phyloP scores from a whole-genome alignment of 2,113 vertebrate species.

The Plotosus lineatus region DNA sequence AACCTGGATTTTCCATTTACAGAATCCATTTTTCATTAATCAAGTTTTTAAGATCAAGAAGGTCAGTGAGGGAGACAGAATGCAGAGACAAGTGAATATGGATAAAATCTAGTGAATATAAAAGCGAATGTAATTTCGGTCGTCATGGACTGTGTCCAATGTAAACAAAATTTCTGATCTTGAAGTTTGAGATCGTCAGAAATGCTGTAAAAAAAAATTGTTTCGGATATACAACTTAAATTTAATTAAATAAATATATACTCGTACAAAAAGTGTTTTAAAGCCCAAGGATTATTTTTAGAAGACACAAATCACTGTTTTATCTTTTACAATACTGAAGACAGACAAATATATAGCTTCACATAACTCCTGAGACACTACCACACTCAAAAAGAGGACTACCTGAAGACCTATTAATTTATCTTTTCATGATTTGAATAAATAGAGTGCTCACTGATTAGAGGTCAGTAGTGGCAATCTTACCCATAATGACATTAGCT shows the following conservation, averaged over 20 bases:
- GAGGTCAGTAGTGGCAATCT: conserved; percentile 64
- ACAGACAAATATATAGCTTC: conserved; percentile 3
- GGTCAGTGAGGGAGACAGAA: too few species aligned
- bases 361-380: conserved; percentile 19
- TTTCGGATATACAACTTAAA: neutral
- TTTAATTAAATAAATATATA: neutral
- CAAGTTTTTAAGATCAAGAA: neutral
- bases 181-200: too few species aligned
- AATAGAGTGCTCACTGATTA: conserved; percentile 67
- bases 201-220: neutral
- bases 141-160: neutral
- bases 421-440: conserved; percentile 62
- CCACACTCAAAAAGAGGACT: conserved; percentile 18
- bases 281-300: neutral
- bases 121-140: neutral
- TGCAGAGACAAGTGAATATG: too few species aligned
- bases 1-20: neutral
- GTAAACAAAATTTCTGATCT: neutral
- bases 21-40: neutral
- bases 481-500: conserved; percentile 67
- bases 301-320: neutral
- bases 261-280: neutral
- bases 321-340: neutral
- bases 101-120: too few species aligned
- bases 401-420: conserved; percentile 61